Evolutionary conservation across 2,113 vertebrate species (phyloP), one percentile per base, ranked within the genome.

Genomic region (Sorex araneus): DNA sequence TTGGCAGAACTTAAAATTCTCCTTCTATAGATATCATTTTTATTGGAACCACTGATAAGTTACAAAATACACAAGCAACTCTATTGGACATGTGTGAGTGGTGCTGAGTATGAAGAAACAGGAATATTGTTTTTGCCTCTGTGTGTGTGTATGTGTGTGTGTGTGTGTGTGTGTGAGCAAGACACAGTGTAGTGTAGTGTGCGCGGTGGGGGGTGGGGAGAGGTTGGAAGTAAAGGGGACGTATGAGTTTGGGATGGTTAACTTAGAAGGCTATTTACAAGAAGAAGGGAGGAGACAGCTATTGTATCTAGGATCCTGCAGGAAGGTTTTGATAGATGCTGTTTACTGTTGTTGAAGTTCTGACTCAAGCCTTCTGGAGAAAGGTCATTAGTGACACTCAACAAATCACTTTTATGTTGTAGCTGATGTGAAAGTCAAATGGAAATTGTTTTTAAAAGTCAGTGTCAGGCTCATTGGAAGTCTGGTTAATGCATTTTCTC

Each of bases 361-460:
- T 94, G 89, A 2, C 95, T 89, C 94, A 93, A 96, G 89, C 80
- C 64, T 96, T 60, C 30, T 86, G 69, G 91, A 87, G 94, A 96
- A 97, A 96, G 92, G 95, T 76, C 64, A 80, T 77, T 84, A 96
- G 47, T 94, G 87, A 94, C 94, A 90, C 66, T 83, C 87, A 95
- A 94, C 93, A 94, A 96, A 95, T 96, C 92, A 92, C 82, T 97
- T 94, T 97, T 97, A 84, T 95, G 84, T 40, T 94, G 88, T 93
- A 80, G 69, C 76, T 70, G 85, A 92, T 80, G 87, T 91, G 88
- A 69, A 96, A 95, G 94, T 94, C 66, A 82, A 78, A 71, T 95
- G 83, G 95, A 96, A 97, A 89, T 91, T 85, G 64, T 96, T 95
- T 92, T 94, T 89, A 85, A 40, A 97, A 96, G 78, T 91, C 96